Percentiles rank a stretch among this genome's conserved stretches.
Conservation (phyloP, 2,797 vertebrate species). For the Coendou prehensilis region DNA sequence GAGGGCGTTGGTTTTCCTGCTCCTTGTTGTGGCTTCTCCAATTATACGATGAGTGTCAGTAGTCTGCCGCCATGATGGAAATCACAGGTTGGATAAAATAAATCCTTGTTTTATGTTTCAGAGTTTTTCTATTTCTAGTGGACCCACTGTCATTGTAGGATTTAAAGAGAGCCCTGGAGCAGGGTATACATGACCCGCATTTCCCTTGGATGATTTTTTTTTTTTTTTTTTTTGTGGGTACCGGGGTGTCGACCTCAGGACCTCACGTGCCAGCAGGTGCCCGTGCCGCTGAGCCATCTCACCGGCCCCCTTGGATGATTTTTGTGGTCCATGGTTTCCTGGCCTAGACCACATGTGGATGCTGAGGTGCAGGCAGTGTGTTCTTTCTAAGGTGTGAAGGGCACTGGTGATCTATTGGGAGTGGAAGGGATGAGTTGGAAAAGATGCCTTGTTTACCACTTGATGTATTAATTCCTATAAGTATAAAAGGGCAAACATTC, state of each 20-base stretch:
- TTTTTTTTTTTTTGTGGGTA: too few species aligned
- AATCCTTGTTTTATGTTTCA: not conserved
- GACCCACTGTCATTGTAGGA: not conserved
- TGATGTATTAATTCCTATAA: not conserved
- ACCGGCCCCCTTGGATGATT: not conserved
- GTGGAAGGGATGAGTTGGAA: not conserved
- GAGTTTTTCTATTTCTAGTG: not conserved
- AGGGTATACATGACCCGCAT: not conserved
- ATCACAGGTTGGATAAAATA: not conserved
- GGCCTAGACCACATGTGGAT: not conserved
- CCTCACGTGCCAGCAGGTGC: too few species aligned
- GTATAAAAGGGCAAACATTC: not conserved
- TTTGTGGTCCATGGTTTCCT: not conserved
- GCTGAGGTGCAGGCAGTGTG: not conserved
- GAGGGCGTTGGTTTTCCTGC: not conserved
- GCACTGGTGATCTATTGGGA: not conserved
- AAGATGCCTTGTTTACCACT: not conserved
- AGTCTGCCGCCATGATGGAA: not conserved
- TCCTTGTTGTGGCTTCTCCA: not conserved
- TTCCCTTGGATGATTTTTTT: too few species aligned
- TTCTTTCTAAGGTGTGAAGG: not conserved
- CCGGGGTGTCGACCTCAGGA: too few species aligned
- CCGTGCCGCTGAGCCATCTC: too few species aligned
- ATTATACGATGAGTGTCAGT: rapidly evolving
- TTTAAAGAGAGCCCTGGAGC: not conserved